Percentiles rank a stretch among this genome's conserved stretches.
Evolutionary conservation across 2,888 invertebrate species (phyloP).

Genomic region (Phymatocera aterrima): DNA sequence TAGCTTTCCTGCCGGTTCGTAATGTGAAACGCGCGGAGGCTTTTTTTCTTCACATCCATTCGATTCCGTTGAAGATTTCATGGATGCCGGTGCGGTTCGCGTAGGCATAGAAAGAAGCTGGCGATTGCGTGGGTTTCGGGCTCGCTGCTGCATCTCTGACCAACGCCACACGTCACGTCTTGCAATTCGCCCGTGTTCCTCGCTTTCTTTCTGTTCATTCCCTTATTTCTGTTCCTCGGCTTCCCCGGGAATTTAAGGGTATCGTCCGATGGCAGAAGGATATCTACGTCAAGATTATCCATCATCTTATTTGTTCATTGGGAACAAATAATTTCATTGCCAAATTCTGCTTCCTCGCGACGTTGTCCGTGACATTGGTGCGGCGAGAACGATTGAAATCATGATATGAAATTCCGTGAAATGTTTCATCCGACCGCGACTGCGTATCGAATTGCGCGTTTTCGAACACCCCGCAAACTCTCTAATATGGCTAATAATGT

Average conservation of each 20-base stretch:
- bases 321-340: too few species aligned
- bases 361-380: too few species aligned
- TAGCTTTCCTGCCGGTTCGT: not conserved
- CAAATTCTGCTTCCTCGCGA: too few species aligned
- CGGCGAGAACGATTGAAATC: too few species aligned
- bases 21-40: constrained; percentile 11
- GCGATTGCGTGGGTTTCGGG: constrained; percentile 16
- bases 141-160: not conserved
- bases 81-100: not conserved
- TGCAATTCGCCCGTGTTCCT: too few species aligned
- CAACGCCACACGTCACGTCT: constrained; percentile 1
- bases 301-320: too few species aligned
- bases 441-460: too few species aligned
- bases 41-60: not conserved
- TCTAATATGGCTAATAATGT: not conserved
- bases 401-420: too few species aligned
- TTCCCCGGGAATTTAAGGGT: not conserved
- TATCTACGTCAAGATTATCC: too few species aligned
- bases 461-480: not conserved
- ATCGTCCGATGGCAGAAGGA: too few species aligned
- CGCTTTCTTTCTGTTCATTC: not conserved
- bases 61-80: not conserved
- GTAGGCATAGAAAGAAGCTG: constrained; percentile 17
- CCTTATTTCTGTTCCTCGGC: not conserved
- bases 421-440: too few species aligned